Conservation (phyloP, 2,888 invertebrate genomes). For the Tortrix viridana region DNA sequence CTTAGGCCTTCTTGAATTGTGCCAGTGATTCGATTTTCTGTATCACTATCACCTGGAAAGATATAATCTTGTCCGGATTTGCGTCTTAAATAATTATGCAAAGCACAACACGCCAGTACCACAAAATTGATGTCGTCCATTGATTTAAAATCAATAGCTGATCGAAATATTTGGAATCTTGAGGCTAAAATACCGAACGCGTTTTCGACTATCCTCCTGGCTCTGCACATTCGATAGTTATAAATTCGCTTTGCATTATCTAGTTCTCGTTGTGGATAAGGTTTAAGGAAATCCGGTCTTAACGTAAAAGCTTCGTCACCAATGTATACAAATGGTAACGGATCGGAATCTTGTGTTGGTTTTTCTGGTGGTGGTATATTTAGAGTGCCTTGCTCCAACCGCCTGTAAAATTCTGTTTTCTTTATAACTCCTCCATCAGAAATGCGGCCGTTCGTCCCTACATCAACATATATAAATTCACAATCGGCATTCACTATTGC, state of each 20-base stretch:
- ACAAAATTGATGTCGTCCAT: slow-evolving; percentile 33
- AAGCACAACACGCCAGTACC: slow-evolving; percentile 36
- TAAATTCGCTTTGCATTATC: slow-evolving; percentile 34
- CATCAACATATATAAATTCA: slow-evolving; percentile 25
- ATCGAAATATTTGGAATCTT: slow-evolving; percentile 8
- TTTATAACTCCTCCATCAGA: slow-evolving; percentile 27
- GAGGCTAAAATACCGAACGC: slow-evolving; percentile 31
- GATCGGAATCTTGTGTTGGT: slow-evolving; percentile 18
- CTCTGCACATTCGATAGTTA: slow-evolving; percentile 40
- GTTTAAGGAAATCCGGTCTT: slow-evolving; percentile 36
- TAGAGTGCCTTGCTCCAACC: not conserved
- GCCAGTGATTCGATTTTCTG: slow-evolving; percentile 27
- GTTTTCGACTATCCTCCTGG: slow-evolving; percentile 40
- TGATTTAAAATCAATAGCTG: slow-evolving; percentile 20
- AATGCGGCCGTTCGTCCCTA: slow-evolving; percentile 27
- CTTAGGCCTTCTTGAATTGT: slow-evolving; percentile 17
- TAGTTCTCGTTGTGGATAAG: slow-evolving; percentile 27
- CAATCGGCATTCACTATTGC: slow-evolving; percentile 34
- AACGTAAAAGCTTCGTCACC: slow-evolving; percentile 40
- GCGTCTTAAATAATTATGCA: slow-evolving; percentile 33
- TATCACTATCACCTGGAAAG: slow-evolving; percentile 33
- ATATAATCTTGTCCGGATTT: slow-evolving; percentile 22
- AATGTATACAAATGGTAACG: slow-evolving; percentile 37
- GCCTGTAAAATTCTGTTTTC: slow-evolving; percentile 17
- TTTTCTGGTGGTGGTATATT: slow-evolving; percentile 26